Conservation (phyloP, 2,797 vertebrate species). For the Urocyon cinereoargenteus region DNA sequence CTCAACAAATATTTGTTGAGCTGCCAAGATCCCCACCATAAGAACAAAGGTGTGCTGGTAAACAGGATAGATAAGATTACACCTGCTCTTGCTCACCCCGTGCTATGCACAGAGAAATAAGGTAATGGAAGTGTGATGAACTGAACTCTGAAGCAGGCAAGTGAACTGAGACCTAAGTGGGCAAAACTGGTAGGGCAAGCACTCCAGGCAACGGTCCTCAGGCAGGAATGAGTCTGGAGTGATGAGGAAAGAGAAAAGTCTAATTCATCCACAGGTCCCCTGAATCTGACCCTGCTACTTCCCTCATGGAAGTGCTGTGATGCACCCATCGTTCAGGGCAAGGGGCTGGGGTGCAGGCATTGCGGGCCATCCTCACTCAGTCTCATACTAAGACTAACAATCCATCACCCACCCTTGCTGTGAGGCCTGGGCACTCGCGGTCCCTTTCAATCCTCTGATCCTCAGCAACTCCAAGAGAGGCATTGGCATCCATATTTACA, state of each 20-base stretch:
- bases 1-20: not conserved
- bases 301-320: not conserved
- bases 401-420: not conserved
- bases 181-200: not conserved
- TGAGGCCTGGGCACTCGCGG: no score
- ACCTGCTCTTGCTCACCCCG: fast-evolving
- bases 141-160: not conserved
- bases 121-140: not conserved
- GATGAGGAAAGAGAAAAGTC: not conserved
- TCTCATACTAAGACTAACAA: not conserved
- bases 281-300: not conserved
- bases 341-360: not conserved
- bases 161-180: not conserved
- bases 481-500: fast-evolving
- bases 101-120: not conserved
- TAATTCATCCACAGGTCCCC: not conserved
- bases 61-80: not conserved
- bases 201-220: not conserved
- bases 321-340: not conserved
- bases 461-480: not conserved
- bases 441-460: not conserved
- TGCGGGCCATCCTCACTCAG: not conserved
- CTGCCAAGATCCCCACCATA: not conserved
- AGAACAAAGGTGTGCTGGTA: not conserved
- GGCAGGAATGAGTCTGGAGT: not conserved